Base-by-base conservation (phyloP, 2,797 vertebrate species). In the Xenopus petersii region DNA sequence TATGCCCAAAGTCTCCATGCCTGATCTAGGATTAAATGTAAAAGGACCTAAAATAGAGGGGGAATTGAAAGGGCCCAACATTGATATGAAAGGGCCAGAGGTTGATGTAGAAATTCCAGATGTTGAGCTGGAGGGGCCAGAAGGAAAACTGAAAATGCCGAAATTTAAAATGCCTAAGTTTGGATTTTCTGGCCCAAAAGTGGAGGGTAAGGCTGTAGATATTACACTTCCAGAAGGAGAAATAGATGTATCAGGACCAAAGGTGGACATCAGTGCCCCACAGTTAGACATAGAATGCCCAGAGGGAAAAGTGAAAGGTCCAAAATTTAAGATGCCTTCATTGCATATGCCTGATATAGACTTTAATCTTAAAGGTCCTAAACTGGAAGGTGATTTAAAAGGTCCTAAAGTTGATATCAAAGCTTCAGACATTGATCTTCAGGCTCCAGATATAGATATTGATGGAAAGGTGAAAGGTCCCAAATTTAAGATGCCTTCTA, bases 21-120 rank as follows among this genome's bases (percentile, higher is more conserved):
- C 90, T 61, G 83, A 89, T 60, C 75, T 88, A 70, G 89, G 85
- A 51, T 13, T 86, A 7, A 85, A 86, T 56, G 80, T 81, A 4
- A 17, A 84, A 80, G 73, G 10, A 48, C 82, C 88, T 0, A 84
- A 85, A 67, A 0, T 84, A 4, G 84, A 83, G 76, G 84, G 81
- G 0, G 85, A 83, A 0, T 49, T 91, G 64, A 83, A 83, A 24
- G 62, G 63, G 1, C 85, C 86, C 11, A 80, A 83, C 2, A 0
- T 85, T 0, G 82, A 85, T 10, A 48, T 75, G 1, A 60, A 21
- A 6, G 48, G 5, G 5, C 7, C 60, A 70, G 62, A 65, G 11
- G 17, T 73, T n/a, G 89, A 21, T 21, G 21, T 21, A 21, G 21
- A 21, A 21, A 21, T 21, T 21, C 21, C 21, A 21, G 21, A 21